These are phyloP conservation scores for Spinus olivaceus DNA, from an alignment of 2,797 vertebrate genomes.

Conservation along the genomic window DNA sequence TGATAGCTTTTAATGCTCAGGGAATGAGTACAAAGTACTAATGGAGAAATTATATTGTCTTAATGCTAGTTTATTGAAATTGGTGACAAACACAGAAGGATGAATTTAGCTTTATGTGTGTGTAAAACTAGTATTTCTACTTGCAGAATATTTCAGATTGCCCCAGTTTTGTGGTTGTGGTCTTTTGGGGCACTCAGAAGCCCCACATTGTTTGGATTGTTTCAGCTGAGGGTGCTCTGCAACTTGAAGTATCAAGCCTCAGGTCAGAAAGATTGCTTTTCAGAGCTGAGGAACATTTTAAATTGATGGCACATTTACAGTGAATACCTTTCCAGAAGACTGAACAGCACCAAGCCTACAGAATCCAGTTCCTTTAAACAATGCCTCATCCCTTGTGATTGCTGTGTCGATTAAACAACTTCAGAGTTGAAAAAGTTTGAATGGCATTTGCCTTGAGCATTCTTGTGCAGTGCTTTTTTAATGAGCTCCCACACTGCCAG, in stretches of 20 bases:
- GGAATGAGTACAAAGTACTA: neutral
- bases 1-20: neutral
- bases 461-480: conserved; percentile 40
- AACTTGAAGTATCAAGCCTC: neutral
- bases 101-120: neutral
- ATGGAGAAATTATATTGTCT: neutral
- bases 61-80: neutral
- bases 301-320: conserved; percentile 31
- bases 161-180: neutral
- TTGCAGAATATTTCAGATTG: neutral
- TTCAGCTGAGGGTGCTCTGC: neutral
- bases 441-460: conserved; percentile 53
- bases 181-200: neutral
- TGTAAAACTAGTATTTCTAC: neutral
- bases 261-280: conserved; percentile 19
- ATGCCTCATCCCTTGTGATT: conserved; percentile 52
- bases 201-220: neutral
- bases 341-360: conserved; percentile 36
- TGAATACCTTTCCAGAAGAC: conserved; percentile 50
- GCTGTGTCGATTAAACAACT: conserved; percentile 51
- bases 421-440: conserved; percentile 37
- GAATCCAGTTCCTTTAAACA: conserved; percentile 47
- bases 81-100: neutral
- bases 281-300: conserved; percentile 31
- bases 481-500: conserved; percentile 32